phyloP scores from a whole-genome alignment of 2,888 invertebrate species.

The Eristalis pertinax region DNA sequence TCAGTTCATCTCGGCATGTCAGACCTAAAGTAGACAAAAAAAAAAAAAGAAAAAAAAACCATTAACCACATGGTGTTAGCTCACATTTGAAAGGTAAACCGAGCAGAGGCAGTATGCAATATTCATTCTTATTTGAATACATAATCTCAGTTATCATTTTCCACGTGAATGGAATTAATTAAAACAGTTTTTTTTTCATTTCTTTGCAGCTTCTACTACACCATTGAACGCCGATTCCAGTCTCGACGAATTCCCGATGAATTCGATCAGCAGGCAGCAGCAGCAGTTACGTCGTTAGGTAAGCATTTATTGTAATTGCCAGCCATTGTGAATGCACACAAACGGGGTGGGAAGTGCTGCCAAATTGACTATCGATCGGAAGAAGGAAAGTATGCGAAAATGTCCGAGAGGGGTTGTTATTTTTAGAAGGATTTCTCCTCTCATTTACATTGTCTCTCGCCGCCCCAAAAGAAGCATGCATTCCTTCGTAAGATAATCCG shows the following conservation, averaged over 20 bases:
- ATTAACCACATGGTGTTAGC: background rate
- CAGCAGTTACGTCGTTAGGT: slow-evolving; percentile 46
- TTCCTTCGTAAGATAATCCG: slow-evolving; percentile 35
- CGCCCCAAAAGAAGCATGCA: slow-evolving; percentile 17
- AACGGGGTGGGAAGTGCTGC: background rate
- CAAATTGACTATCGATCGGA: background rate
- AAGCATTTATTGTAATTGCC: slow-evolving; percentile 25
- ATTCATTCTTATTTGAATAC: slow-evolving; percentile 9
- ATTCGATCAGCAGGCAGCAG: slow-evolving; percentile 2
- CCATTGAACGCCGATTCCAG: background rate
- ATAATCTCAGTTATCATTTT: slow-evolving; percentile 12
- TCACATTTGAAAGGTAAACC: slow-evolving; percentile 12
- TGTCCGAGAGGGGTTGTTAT: background rate
- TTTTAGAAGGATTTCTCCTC: slow-evolving; percentile 5
- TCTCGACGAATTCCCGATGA: slow-evolving; percentile 50
- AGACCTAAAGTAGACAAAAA: no score
- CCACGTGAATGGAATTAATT: slow-evolving; percentile 19
- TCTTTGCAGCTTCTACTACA: slow-evolving; percentile 54
- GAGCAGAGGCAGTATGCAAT: background rate
- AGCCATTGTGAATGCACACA: background rate
- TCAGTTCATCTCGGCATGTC: background rate
- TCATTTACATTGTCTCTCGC: background rate
- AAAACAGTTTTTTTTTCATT: background rate
- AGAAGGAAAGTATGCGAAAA: background rate
- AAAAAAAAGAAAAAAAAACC: no score